phyloP scores from a whole-genome alignment of 2,888 invertebrate species.

The Halictus quadricinctus region DNA sequence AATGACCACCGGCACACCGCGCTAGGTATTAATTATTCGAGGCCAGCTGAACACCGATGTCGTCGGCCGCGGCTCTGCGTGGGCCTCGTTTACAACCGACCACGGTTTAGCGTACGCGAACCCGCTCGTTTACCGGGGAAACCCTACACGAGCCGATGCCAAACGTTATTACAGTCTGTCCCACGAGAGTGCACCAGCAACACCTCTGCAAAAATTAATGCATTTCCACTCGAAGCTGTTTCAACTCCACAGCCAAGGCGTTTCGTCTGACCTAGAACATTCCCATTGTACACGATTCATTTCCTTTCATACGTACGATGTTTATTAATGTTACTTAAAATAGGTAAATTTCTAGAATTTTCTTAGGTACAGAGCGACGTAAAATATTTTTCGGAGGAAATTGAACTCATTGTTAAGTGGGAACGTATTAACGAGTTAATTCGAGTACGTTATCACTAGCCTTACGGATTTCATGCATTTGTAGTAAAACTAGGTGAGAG shows the following conservation, averaged over 20 bases:
- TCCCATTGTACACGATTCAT: too few relatives aligned
- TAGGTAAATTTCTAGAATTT: too few relatives aligned
- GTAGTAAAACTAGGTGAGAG: too few relatives aligned
- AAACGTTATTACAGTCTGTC: background rate
- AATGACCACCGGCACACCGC: slow-evolving; percentile 64
- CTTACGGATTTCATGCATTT: too few relatives aligned
- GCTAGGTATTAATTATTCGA: slow-evolving; percentile 71
- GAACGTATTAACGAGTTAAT: too few relatives aligned
- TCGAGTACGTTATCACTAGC: too few relatives aligned
- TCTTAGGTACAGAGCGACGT: too few relatives aligned
- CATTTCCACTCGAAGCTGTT: background rate
- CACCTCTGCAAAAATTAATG: background rate
- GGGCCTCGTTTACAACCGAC: slow-evolving; percentile 1
- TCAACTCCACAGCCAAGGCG: background rate
- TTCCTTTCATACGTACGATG: too few relatives aligned
- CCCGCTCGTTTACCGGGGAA: background rate
- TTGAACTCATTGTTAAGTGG: too few relatives aligned
- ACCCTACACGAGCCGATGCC: background rate
- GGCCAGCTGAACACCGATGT: slow-evolving; percentile 52
- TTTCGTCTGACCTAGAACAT: background rate
- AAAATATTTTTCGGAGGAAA: too few relatives aligned
- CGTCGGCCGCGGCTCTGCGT: background rate
- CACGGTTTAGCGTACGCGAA: background rate
- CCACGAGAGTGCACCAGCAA: background rate
- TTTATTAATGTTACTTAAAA: too few relatives aligned